Evolutionary conservation across 1,140 invertebrate species (phyloP).

Genomic region (Patella vulgata): DNA sequence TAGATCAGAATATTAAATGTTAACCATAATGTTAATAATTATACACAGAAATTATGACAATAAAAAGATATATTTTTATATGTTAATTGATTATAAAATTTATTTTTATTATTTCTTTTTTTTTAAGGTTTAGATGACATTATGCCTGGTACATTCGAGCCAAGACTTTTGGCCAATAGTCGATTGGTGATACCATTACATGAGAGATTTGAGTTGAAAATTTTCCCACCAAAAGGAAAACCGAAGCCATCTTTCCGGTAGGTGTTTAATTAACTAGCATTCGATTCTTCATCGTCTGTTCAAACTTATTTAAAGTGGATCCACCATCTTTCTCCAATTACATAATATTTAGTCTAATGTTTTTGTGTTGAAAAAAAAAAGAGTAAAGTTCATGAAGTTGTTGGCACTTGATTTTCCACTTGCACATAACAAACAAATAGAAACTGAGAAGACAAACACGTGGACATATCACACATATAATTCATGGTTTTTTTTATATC

Average conservation of each 20-base stretch:
- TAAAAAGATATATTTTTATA: no score
- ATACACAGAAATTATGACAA: no score
- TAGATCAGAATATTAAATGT: no score
- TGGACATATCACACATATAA: no score
- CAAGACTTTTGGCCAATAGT: conserved; percentile 69
- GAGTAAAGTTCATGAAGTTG: background rate
- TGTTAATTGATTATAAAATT: no score
- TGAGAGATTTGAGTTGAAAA: conserved; percentile 73
- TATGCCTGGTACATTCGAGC: conserved; percentile 66
- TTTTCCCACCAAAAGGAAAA: conserved; percentile 72
- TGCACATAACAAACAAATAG: no score
- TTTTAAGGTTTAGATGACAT: conserved; percentile 74
- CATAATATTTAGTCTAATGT: no score
- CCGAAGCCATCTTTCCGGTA: conserved; percentile 53
- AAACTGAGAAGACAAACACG: no score
- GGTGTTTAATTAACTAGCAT: conserved; percentile 28
- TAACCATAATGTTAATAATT: no score
- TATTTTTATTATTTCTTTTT: conserved; percentile 30
- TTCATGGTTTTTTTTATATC: no score
- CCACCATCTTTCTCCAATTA: conserved; percentile 6
- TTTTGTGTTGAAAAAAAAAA: no score
- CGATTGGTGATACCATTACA: conserved; percentile 72
- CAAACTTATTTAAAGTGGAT: background rate
- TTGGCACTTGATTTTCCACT: background rate
- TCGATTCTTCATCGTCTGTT: conserved; percentile 10